Conservation (phyloP, 1,140 invertebrate genomes). For the Halesus radiatus region DNA sequence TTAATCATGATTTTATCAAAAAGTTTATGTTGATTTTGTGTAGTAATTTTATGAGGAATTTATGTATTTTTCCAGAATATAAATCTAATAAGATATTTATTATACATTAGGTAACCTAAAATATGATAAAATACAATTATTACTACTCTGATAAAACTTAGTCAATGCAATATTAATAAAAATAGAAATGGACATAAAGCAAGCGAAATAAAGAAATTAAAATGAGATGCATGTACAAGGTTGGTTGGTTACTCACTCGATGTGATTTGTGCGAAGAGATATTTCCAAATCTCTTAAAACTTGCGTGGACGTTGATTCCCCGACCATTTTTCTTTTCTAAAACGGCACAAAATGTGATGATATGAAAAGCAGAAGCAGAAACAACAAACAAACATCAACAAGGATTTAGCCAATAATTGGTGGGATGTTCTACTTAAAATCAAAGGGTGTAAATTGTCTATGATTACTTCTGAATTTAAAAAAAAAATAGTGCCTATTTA, state of each 20-base stretch:
- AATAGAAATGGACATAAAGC: background rate
- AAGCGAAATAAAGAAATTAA: background rate
- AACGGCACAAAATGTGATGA: constrained; percentile 65
- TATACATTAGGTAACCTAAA: too few relatives aligned
- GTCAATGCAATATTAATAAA: background rate
- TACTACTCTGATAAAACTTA: too few relatives aligned
- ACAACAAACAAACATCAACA: background rate
- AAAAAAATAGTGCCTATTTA: too few relatives aligned
- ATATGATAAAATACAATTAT: too few relatives aligned
- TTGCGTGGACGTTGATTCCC: constrained; percentile 97
- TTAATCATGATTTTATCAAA: too few relatives aligned
- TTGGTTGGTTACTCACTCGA: constrained; percentile 84
- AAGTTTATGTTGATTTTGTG: too few relatives aligned
- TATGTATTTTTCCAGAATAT: too few relatives aligned
- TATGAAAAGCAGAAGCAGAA: constrained; percentile 21
- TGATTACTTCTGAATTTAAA: too few relatives aligned
- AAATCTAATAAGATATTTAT: too few relatives aligned
- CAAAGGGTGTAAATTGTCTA: too few relatives aligned
- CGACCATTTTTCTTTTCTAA: constrained; percentile 97
- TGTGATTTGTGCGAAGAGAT: constrained; percentile 97
- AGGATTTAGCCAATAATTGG: background rate
- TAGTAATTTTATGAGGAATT: too few relatives aligned
- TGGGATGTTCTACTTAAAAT: background rate
- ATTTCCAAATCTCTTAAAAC: constrained; percentile 98
- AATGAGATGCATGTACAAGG: constrained; percentile 16